Base-by-base conservation (phyloP, 2,888 invertebrate species). In the Cheilosia grossa region DNA sequence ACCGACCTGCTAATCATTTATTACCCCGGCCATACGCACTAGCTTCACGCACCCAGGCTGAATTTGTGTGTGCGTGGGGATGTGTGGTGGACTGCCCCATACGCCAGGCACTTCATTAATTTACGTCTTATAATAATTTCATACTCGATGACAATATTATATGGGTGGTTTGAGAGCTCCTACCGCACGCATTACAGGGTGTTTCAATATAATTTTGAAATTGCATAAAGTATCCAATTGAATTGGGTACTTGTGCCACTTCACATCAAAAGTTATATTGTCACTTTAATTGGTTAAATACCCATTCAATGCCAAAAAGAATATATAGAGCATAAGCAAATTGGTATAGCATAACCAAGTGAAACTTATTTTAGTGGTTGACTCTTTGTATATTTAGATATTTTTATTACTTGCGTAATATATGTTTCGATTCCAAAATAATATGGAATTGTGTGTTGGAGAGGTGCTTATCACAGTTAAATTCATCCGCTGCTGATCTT, bases 1-100 rank as follows among this genome's bases (percentile, higher is more conserved):
- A 85, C 85, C 67, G 75, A 77, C 75, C 80, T 75, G 72, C 70
- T 81, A 75, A 77, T 81, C 75, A 77, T 67, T 81, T 81, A 56
- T 70, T 56, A 54, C 72, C 49, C 58, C 47, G 72, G 54, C 61
- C 75, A 80, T 64, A 80, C 75, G 56, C 54, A 42, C 80, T 58
- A 72, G 49, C 69, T 54, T 61, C 70, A 81, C 69, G n/a, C 33
- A 27, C 33, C 64, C 63, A 59, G 67, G 37, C 67, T 69, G 56
- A 19, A 21, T 56, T 4, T n/a, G 53, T 63, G 7, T 63, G 54
- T 33, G 42, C 37, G 21, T 53, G 19, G 47, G 13, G 24, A 21
- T 42, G n/a, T 17, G 37, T 10, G 13, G 13, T 37, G 37, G 40
- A 2, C 30, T 24, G 27, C 49, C 19, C 56, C 64, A 37, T 42